Evolutionary conservation across 1,140 invertebrate species (phyloP), one percentile per base, ranked within the genome.

Genomic region (Drosophila varians): DNA sequence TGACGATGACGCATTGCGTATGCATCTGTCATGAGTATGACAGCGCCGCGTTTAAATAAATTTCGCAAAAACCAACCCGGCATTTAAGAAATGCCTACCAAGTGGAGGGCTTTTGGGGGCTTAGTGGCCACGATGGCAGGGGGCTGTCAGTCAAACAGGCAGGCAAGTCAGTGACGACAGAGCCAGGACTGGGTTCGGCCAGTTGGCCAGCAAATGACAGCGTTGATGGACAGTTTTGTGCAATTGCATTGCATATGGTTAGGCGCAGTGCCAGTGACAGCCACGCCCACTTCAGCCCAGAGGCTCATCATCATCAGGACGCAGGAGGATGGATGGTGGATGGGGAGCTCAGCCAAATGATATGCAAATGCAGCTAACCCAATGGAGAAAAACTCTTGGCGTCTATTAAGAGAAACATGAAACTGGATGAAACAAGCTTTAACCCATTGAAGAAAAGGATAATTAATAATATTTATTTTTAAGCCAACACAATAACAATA

Each of bases 191-290:
- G 70, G 66, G 62, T 58, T 66, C 61, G 62, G 74, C 78, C 45
- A 51, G 73, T 62, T 48, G 57, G 79, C 79, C 78, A 83, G 79
- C 77, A 84, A 84, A 84, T 84, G 79, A 84, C 79, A 84, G 80
- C 76, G 79, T 76, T 84, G 79, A 84, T 86, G 79, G 79, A 84
- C 79, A 84, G 79, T 86, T 84, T 71, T 79, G 75, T 86, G 80
- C 79, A 86, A 86, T 84, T 86, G 80, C 77, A 82, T 72, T 80
- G 77, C 79, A 84, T 84, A 84, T 86, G 79, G 75, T 86, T 86
- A 79, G 80, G 72, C 80, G 65, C 69, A 68, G 71, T 79, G 79
- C 54, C 75, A 83, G 55, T 84, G 78, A 74, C 78, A 83, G 78
- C 42, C 47, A 52, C 69, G 56, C 53, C 26, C 55, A 45, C 25